phyloP scores from a whole-genome alignment of 2,113 vertebrate species.

The Sprattus sprattus region DNA sequence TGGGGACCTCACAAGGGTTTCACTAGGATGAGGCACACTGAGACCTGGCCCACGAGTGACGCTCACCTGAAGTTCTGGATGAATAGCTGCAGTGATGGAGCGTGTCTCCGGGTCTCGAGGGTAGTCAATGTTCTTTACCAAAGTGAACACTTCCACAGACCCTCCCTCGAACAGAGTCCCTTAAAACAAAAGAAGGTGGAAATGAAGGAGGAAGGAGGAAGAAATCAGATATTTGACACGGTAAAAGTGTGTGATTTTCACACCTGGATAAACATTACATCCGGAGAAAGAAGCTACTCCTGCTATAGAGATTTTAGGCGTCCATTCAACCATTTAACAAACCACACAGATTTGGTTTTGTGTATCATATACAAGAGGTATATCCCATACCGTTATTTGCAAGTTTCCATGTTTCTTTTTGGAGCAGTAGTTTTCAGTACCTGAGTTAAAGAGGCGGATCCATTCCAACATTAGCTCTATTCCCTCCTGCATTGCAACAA shows the following conservation, averaged over 20 bases:
- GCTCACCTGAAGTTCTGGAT: conserved; percentile 66
- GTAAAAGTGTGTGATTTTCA: not conserved
- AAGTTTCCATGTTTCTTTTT: not conserved
- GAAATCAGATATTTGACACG: not conserved
- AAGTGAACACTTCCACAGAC: conserved; percentile 60
- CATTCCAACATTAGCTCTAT: conserved; percentile 64
- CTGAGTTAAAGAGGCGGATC: conserved; percentile 65
- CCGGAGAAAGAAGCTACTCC: too few relatives aligned
- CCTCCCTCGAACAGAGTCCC: conserved; percentile 62
- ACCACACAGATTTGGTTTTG: too few relatives aligned
- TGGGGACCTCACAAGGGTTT: too few relatives aligned
- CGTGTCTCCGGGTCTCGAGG: conserved; percentile 59
- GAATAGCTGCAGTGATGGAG: conserved; percentile 65
- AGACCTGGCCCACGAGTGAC: not conserved
- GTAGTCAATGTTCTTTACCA: conserved; percentile 66
- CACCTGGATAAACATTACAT: not conserved
- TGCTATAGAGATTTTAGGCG: not conserved
- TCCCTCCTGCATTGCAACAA: conserved; percentile 54
- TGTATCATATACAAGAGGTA: too few relatives aligned
- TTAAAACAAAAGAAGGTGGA: conserved; percentile 29
- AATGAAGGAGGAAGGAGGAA: not conserved
- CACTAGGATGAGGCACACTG: too few relatives aligned
- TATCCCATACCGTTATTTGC: too few relatives aligned
- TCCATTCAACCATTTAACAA: not conserved
- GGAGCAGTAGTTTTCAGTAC: conserved; percentile 50